phyloP scores from a whole-genome alignment of 53 echinoderm and acorn worm species.

The Holothuria scabra region DNA sequence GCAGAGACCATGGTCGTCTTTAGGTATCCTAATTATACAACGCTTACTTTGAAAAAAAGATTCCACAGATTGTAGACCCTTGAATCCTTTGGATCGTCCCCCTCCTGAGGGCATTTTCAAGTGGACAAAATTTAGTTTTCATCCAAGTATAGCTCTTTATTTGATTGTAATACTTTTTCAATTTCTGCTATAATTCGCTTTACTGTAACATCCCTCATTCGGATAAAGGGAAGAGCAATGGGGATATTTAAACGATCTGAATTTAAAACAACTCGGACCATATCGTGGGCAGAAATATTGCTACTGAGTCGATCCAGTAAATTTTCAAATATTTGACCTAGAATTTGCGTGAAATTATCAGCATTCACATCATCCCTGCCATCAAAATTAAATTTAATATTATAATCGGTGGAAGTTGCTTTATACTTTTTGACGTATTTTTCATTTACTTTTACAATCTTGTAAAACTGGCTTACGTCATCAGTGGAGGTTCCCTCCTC shows the following conservation, averaged over 20 bases:
- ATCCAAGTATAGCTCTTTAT: conserved; percentile 45
- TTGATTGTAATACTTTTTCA: conserved; percentile 29
- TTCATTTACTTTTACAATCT: conserved; percentile 26
- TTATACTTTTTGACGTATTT: conserved; percentile 53
- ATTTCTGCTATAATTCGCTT: conserved; percentile 15
- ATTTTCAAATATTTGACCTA: no score
- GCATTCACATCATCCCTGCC: not conserved
- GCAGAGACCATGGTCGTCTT: conserved; percentile 50
- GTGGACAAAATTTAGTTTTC: conserved; percentile 48
- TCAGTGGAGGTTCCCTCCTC: not conserved
- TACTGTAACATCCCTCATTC: conserved; percentile 21
- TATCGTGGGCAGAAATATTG: conserved; percentile 13
- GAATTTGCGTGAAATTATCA: conserved; percentile 1
- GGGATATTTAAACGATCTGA: conserved; percentile 37
- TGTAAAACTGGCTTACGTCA: conserved; percentile 26
- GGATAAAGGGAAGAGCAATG: conserved; percentile 37
- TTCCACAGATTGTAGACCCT: conserved; percentile 28
- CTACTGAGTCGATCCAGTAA: no score
- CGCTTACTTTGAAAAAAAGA: conserved; percentile 19
- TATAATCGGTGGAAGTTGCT: conserved; percentile 38
- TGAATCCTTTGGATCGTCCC: not conserved
- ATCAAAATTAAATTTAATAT: conserved; percentile 7
- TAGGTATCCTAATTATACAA: conserved; percentile 14
- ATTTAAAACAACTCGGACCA: conserved; percentile 21
- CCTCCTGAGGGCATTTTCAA: conserved; percentile 56